Evolutionary conservation across 2,888 invertebrate species (phyloP).

Genomic region (Biston betularia): DNA sequence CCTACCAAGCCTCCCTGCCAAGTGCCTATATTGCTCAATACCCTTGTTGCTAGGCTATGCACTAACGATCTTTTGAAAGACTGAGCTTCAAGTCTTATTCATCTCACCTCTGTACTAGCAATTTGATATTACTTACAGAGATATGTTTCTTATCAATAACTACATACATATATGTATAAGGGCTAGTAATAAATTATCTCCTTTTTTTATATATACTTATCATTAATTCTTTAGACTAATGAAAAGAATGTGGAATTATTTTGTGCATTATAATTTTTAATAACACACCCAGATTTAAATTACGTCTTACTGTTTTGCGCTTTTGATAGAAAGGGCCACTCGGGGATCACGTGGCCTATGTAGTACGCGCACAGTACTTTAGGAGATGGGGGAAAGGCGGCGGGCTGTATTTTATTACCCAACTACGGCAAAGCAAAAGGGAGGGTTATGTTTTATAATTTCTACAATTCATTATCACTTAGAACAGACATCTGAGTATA

Average conservation of each 20-base stretch:
- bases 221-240: too few relatives aligned
- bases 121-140: too few relatives aligned
- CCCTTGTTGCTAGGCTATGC: slow-evolving; percentile 66
- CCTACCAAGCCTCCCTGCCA: slow-evolving; percentile 52
- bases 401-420: slow-evolving; percentile 2
- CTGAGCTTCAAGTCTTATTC: slow-evolving; percentile 8
- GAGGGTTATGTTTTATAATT: too few relatives aligned
- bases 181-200: too few relatives aligned
- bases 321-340: slow-evolving; percentile 6
- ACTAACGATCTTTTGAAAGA: slow-evolving; percentile 50
- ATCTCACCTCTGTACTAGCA: neutral
- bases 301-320: neutral
- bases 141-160: neutral
- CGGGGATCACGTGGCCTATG: slow-evolving; percentile 30
- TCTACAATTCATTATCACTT: too few relatives aligned
- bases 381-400: slow-evolving; percentile 23
- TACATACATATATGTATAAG: neutral
- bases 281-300: neutral
- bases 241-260: too few relatives aligned
- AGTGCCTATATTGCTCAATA: slow-evolving; percentile 50
- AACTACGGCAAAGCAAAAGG: too few relatives aligned
- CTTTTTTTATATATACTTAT: too few relatives aligned
- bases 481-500: too few relatives aligned
- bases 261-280: neutral
- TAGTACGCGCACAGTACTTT: slow-evolving; percentile 19